Conservation (phyloP, 2,888 invertebrate species). For the Dorcus parallelipipedus region DNA sequence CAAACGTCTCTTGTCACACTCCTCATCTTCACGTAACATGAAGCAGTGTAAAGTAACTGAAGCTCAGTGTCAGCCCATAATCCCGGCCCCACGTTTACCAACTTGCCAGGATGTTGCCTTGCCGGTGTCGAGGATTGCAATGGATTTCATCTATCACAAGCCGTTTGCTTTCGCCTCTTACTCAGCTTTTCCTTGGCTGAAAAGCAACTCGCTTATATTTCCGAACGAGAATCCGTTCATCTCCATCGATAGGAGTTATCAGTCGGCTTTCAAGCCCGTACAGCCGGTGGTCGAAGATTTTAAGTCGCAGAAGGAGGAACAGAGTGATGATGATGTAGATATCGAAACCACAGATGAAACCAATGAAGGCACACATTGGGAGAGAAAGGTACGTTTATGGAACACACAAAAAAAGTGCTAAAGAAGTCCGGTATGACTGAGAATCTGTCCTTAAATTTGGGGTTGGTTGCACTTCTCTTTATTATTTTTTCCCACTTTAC, state of each 20-base stretch:
- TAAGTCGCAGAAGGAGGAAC: constrained; percentile 50
- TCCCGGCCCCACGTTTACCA: constrained; percentile 52
- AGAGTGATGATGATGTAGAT: constrained; percentile 80
- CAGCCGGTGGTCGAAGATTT: constrained; percentile 40
- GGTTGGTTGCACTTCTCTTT: no score
- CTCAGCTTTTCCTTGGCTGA: constrained; percentile 65
- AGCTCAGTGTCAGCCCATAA: constrained; percentile 37
- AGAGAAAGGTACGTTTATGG: constrained; percentile 41
- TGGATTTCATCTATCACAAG: constrained; percentile 78
- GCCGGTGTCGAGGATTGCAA: constrained; percentile 66
- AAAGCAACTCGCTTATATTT: constrained; percentile 53
- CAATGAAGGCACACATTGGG: constrained; percentile 48
- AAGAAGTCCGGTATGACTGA: no score
- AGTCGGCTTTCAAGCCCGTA: constrained; percentile 61
- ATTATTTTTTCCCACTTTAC: no score
- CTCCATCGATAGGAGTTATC: constrained; percentile 47
- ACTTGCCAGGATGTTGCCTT: constrained; percentile 52
- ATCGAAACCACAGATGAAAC: constrained; percentile 85
- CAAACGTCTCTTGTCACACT: constrained; percentile 40
- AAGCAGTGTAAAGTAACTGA: constrained; percentile 45
- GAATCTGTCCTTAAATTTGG: no score
- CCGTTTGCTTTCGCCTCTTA: constrained; percentile 65
- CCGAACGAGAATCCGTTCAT: constrained; percentile 52
- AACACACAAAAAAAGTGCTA: no score
- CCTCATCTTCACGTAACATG: constrained; percentile 36